Evolutionary conservation across 2,888 invertebrate genomes (phyloP).

Genomic region (Callyntrura guangdongensis): DNA sequence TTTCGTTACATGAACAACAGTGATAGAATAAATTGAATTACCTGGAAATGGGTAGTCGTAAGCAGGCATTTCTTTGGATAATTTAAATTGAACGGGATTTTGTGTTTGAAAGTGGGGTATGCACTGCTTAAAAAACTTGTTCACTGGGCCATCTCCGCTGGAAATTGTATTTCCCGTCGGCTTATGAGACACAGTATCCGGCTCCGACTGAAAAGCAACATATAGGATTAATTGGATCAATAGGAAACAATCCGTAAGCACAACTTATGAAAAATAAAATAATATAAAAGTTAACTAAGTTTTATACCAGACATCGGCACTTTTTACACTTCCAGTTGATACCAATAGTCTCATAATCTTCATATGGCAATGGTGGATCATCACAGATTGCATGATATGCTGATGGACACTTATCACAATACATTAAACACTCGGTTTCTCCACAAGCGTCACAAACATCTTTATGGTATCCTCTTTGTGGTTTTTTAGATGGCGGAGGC

Average conservation of each 20-base stretch:
- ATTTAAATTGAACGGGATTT: slow-evolving; percentile 87
- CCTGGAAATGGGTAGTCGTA: slow-evolving; percentile 64
- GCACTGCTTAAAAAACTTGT: slow-evolving; percentile 47
- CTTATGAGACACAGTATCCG: not conserved
- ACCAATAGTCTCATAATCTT: slow-evolving; percentile 94
- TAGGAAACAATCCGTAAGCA: too few species aligned
- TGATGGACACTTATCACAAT: slow-evolving; percentile 98
- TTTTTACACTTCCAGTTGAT: slow-evolving; percentile 89
- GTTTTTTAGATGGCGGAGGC: slow-evolving; percentile 67
- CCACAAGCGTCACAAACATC: slow-evolving; percentile 97
- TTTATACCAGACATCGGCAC: slow-evolving; percentile 65
- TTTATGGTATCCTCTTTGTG: slow-evolving; percentile 95
- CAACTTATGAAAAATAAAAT: too few species aligned
- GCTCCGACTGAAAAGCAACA: not conserved
- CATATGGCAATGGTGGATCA: slow-evolving; percentile 93
- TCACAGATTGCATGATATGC: slow-evolving; percentile 98
- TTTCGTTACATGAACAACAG: too few species aligned
- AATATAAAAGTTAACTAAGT: not conserved
- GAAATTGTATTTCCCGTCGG: not conserved
- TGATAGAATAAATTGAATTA: too few species aligned
- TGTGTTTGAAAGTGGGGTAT: not conserved
- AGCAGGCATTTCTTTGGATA: slow-evolving; percentile 64
- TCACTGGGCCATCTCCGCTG: slow-evolving; percentile 3
- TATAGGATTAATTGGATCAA: too few species aligned
- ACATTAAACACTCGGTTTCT: slow-evolving; percentile 94